Conservation (phyloP, 2,113 vertebrate genomes). For the Caretta caretta region DNA sequence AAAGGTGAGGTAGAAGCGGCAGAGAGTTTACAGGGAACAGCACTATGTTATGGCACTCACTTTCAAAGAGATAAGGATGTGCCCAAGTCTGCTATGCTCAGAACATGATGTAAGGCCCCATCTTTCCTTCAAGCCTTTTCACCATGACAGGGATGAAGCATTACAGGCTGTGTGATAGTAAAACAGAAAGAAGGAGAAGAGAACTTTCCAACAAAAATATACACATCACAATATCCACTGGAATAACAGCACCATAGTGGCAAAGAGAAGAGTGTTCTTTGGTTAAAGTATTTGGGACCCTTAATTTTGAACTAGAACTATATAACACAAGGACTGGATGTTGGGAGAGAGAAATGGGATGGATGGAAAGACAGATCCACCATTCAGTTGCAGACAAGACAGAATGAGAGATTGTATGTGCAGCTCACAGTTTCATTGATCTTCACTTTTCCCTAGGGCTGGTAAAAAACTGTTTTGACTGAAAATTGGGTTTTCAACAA, state of each 20-base stretch:
- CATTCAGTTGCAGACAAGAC: background rate
- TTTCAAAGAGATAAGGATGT: background rate
- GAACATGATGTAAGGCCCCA: background rate
- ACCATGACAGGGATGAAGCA: background rate
- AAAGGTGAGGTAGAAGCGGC: background rate
- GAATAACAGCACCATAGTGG: background rate
- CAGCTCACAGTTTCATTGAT: background rate
- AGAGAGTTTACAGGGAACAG: background rate
- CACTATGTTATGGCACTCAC: background rate
- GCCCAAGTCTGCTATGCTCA: background rate
- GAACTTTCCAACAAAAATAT: background rate
- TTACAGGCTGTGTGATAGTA: background rate
- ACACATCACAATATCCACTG: background rate
- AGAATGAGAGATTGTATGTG: background rate
- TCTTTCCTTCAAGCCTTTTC: background rate
- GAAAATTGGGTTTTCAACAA: background rate
- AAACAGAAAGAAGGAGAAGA: background rate
- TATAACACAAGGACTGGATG: background rate
- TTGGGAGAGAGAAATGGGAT: background rate
- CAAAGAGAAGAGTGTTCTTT: background rate
- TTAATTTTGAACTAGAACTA: background rate
- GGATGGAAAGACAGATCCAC: accelerated
- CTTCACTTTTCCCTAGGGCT: background rate
- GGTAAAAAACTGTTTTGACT: background rate
- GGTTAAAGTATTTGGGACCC: background rate